Percentiles rank a stretch among this genome's conserved stretches.
Conservation (phyloP, 2,888 invertebrate genomes). For the Heteromyza rotundicornis region DNA sequence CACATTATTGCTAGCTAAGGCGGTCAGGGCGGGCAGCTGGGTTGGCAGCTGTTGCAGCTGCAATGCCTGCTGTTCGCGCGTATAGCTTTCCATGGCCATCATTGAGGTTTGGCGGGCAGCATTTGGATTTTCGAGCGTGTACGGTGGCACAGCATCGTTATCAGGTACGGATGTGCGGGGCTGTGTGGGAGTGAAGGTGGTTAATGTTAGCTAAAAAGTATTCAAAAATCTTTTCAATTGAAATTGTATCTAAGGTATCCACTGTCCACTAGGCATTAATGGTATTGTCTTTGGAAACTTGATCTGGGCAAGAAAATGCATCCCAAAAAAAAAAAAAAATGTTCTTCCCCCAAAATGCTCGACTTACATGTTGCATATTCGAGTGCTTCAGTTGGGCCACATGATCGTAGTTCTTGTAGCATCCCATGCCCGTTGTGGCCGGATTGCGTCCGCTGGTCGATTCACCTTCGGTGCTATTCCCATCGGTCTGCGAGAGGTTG, state of each 20-base stretch:
- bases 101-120: constrained; percentile 58
- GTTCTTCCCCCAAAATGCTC: not conserved
- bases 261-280: too few relatives aligned
- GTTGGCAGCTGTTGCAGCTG: constrained; percentile 24
- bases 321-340: not conserved
- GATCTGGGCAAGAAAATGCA: not conserved
- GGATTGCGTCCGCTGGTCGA: constrained; percentile 67
- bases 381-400: constrained; percentile 62
- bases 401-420: constrained; percentile 81
- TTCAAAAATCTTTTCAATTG: too few relatives aligned
- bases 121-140: constrained; percentile 58
- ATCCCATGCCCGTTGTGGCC: constrained; percentile 76
- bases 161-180: constrained; percentile 56
- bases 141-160: constrained; percentile 61
- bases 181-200: too few relatives aligned
- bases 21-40: constrained; percentile 14
- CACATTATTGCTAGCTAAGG: constrained; percentile 5
- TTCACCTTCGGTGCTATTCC: constrained; percentile 76
- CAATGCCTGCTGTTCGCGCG: constrained; percentile 53
- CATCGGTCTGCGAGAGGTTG: constrained; percentile 88
- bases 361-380: constrained; percentile 58
- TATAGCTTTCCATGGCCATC: constrained; percentile 61
- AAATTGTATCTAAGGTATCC: too few relatives aligned
- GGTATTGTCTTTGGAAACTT: too few relatives aligned
- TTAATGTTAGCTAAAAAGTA: too few relatives aligned